Conservation (phyloP, 1,140 invertebrate species). For the Stenopsyche tienmushanensis region DNA sequence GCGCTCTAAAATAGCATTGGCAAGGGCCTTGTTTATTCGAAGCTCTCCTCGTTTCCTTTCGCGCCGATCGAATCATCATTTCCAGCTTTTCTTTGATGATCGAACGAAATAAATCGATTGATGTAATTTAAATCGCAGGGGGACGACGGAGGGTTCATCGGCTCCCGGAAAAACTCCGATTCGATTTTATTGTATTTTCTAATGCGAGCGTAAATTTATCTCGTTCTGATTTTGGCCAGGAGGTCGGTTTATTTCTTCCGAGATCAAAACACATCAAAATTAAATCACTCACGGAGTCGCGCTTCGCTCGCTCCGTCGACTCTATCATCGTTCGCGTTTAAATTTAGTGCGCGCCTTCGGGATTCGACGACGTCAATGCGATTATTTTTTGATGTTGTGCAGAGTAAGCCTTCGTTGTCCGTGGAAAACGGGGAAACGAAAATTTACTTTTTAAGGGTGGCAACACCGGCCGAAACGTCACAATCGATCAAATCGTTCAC, state of each 20-base stretch:
- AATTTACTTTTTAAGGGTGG: not conserved
- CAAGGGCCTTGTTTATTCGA: not conserved
- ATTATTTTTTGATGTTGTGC: not conserved
- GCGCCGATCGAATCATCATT: not conserved
- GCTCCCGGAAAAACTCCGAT: not conserved
- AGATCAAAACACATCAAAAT: slow-evolving; percentile 9
- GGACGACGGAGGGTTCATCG: not conserved
- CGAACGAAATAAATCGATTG: not conserved
- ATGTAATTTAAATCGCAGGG: not conserved
- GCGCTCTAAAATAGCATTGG: no score
- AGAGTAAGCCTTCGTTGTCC: no score
- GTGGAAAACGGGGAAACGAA: not conserved
- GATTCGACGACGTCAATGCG: not conserved
- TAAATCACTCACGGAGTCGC: slow-evolving; percentile 4
- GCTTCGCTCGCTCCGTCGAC: not conserved
- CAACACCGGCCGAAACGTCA: no score
- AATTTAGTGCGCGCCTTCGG: not conserved
- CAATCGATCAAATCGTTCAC: not conserved
- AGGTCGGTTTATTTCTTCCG: not conserved
- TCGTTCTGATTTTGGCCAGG: not conserved
- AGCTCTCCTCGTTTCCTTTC: not conserved
- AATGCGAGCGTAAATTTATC: not conserved
- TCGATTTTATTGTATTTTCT: not conserved
- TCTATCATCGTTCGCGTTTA: not conserved
- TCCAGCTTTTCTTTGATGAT: not conserved